Evolutionary conservation across 2,888 invertebrate genomes (phyloP).

Genomic region (Mythimna lalbum): DNA sequence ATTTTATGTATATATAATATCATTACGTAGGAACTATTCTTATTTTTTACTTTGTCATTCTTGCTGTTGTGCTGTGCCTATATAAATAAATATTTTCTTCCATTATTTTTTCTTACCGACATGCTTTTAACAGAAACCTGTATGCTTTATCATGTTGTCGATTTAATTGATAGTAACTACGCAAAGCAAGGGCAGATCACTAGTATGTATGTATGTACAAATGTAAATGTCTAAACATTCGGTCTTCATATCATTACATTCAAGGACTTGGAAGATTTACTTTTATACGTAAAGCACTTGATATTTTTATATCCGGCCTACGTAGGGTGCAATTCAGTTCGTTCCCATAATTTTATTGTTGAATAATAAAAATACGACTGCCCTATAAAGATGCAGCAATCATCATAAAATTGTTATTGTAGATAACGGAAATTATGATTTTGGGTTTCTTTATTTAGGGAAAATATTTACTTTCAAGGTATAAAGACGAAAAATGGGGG

Average conservation of each 20-base stretch:
- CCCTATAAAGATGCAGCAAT: conserved; percentile 62
- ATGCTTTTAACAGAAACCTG: background rate
- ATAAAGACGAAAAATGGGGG: background rate
- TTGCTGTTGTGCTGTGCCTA: too few relatives aligned
- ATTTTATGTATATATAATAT: too few relatives aligned
- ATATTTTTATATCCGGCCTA: conserved; percentile 53
- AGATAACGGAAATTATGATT: conserved; percentile 62
- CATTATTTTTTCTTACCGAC: too few relatives aligned
- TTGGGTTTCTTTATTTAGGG: conserved; percentile 50
- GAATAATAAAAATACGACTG: conserved; percentile 62
- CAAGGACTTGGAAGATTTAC: conserved; percentile 37
- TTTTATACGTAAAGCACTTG: conserved; percentile 46
- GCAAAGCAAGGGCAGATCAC: background rate
- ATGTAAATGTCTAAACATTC: conserved; percentile 7
- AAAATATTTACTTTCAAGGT: conserved; percentile 27
- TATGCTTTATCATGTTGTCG: background rate
- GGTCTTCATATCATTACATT: conserved; percentile 15
- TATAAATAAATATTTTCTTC: too few relatives aligned
- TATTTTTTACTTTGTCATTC: too few relatives aligned
- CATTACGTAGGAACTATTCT: too few relatives aligned
- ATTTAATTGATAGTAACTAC: background rate
- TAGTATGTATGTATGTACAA: conserved; percentile 3
- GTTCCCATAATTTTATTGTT: conserved; percentile 61
- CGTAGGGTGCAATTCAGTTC: conserved; percentile 56
- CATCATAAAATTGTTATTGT: conserved; percentile 62